phyloP scores from a whole-genome alignment of 2,888 invertebrate species.

The Galeruca laticollis region DNA sequence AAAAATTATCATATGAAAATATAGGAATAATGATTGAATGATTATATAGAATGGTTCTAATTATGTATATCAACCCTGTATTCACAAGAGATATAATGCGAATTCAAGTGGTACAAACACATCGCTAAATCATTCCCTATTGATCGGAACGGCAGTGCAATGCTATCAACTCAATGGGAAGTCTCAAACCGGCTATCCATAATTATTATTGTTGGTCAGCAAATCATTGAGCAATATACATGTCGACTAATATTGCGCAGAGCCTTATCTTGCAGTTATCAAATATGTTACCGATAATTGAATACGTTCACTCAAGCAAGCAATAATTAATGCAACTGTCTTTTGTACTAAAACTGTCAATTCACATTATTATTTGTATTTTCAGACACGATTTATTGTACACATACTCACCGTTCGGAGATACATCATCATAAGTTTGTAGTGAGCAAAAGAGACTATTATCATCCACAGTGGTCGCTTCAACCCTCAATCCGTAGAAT shows the following conservation, averaged over 20 bases:
- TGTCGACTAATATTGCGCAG: constrained; percentile 25
- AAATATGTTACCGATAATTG: constrained; percentile 3
- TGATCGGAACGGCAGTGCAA: constrained; percentile 42
- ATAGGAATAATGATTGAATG: too few relatives aligned
- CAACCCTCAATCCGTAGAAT: too few relatives aligned
- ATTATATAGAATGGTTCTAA: not conserved
- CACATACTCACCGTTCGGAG: too few relatives aligned
- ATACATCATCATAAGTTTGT: too few relatives aligned
- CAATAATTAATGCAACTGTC: not conserved
- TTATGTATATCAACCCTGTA: not conserved
- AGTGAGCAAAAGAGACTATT: too few relatives aligned
- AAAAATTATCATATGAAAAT: too few relatives aligned
- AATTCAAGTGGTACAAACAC: constrained; percentile 51
- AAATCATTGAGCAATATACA: constrained; percentile 38
- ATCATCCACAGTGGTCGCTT: too few relatives aligned
- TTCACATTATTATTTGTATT: not conserved
- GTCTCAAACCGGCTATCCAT: constrained; percentile 46
- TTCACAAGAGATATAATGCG: not conserved
- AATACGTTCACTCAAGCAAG: not conserved
- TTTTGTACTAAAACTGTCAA: not conserved
- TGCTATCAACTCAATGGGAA: constrained; percentile 45
- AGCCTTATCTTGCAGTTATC: constrained; percentile 28
- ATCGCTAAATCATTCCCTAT: constrained; percentile 45
- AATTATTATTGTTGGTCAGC: constrained; percentile 44
- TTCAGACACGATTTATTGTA: not conserved